Percentiles rank a stretch among this genome's conserved stretches.
phyloP scores from a whole-genome alignment of 1,140 invertebrate species.

The Aphelinus atriplicis region DNA sequence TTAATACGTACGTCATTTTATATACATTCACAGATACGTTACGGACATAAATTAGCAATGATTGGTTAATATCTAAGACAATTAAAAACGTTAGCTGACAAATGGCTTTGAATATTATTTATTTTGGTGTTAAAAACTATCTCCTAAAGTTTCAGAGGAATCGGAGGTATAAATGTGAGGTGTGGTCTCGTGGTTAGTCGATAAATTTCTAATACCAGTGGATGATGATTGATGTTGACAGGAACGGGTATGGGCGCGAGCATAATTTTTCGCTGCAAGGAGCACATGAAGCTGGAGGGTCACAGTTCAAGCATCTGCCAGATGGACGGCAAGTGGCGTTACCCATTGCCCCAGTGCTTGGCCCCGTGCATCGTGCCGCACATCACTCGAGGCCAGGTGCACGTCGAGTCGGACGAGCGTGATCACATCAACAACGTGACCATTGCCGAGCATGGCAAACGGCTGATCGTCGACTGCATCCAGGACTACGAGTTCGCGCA shows the following conservation, averaged over 20 bases:
- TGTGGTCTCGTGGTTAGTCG: too few relatives aligned
- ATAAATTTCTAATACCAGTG: too few relatives aligned
- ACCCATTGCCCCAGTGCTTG: conserved; percentile 88
- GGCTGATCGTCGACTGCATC: conserved; percentile 87
- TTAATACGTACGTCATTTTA: too few relatives aligned
- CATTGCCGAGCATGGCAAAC: conserved; percentile 85
- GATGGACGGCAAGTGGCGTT: conserved; percentile 92
- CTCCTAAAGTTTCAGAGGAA: too few relatives aligned
- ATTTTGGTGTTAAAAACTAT: too few relatives aligned
- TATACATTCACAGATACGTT: too few relatives aligned
- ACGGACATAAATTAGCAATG: too few relatives aligned
- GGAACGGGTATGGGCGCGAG: conserved; percentile 90
- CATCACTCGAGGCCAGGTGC: conserved; percentile 84
- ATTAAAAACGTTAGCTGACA: too few relatives aligned
- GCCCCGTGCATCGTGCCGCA: conserved; percentile 92
- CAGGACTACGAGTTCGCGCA: conserved; percentile 86
- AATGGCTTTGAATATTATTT: too few relatives aligned
- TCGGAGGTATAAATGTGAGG: too few relatives aligned
- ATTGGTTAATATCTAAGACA: too few relatives aligned
- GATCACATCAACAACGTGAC: conserved; percentile 65
- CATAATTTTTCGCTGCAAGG: conserved; percentile 93
- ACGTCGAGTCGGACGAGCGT: conserved; percentile 60
- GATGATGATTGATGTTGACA: conserved; percentile 28
- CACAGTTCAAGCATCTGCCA: conserved; percentile 90
- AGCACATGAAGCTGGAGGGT: conserved; percentile 91